Evolutionary conservation across 1,140 invertebrate species (phyloP).

Genomic region (Brachionus asplanchnoidis): DNA sequence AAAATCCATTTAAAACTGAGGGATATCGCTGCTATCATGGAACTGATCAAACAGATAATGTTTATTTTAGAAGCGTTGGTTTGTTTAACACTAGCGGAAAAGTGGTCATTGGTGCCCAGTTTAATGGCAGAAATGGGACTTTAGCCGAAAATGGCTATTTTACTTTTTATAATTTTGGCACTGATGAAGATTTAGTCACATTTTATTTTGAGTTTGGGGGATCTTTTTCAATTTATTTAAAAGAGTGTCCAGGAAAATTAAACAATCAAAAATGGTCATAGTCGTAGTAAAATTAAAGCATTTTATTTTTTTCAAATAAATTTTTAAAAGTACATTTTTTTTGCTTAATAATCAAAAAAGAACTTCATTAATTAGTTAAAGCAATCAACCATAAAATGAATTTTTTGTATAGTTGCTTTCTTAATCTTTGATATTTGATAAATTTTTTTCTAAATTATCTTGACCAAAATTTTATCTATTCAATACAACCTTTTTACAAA

Average conservation of each 20-base stretch:
- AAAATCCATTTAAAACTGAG: slow-evolving; percentile 1
- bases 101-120: neutral
- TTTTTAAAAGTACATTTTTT: neutral
- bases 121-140: slow-evolving; percentile 8
- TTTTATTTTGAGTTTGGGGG: slow-evolving; percentile 28
- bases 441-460: neutral
- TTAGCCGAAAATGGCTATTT: slow-evolving; percentile 16
- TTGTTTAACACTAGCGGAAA: slow-evolving; percentile 7
- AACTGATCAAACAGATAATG: slow-evolving; percentile 19
- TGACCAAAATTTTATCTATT: neutral
- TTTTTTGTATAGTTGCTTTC: neutral
- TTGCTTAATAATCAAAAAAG: neutral
- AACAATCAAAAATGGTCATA: slow-evolving; percentile 11
- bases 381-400: neutral
- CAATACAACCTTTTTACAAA: neutral
- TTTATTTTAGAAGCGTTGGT: slow-evolving; percentile 8
- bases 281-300: neutral
- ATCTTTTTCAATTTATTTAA: slow-evolving; percentile 1
- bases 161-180: slow-evolving; percentile 26
- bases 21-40: slow-evolving; percentile 22
- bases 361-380: neutral
- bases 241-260: neutral
- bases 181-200: slow-evolving; percentile 3
- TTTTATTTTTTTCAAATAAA: neutral
- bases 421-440: neutral